Evolutionary conservation across 2,797 vertebrate species (phyloP).

Genomic region (Huso huso): DNA sequence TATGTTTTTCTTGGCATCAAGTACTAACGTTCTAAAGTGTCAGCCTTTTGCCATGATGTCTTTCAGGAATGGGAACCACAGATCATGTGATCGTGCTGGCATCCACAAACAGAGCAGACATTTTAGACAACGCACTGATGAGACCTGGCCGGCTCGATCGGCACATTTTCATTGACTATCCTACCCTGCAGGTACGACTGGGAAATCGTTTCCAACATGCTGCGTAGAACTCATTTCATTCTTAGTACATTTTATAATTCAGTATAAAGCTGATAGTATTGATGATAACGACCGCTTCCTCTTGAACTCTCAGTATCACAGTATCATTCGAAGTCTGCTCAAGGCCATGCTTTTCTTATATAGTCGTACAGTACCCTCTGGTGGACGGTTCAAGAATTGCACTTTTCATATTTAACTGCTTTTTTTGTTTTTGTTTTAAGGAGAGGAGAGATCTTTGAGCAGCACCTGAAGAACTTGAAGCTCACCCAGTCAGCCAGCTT

Average conservation of each 20-base stretch:
- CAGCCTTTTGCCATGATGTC: neutral
- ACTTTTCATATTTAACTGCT: neutral
- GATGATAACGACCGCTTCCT: too few relatives aligned
- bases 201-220: too few relatives aligned
- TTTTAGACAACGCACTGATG: conserved; percentile 89
- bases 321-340: too few relatives aligned
- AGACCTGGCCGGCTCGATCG: conserved; percentile 89
- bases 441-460: conserved; percentile 96
- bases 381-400: neutral
- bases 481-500: conserved; percentile 73
- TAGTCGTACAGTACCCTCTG: too few relatives aligned
- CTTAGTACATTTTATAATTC: too few relatives aligned
- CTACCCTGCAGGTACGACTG: conserved; percentile 79
- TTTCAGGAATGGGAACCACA: conserved; percentile 87
- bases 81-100: conserved; percentile 94
- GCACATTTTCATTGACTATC: conserved; percentile 93
- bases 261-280: too few relatives aligned
- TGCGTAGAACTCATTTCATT: too few relatives aligned
- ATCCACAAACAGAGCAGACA: conserved; percentile 91
- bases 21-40: neutral
- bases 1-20: too few relatives aligned
- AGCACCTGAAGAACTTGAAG: conserved; percentile 89
- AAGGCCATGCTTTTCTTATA: too few relatives aligned
- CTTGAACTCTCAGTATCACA: too few relatives aligned
- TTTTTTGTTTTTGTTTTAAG: conserved; percentile 44